These are phyloP conservation scores for Lithobates sylvaticus DNA, from an alignment of 2,797 vertebrate species.

Conservation along the genomic window DNA sequence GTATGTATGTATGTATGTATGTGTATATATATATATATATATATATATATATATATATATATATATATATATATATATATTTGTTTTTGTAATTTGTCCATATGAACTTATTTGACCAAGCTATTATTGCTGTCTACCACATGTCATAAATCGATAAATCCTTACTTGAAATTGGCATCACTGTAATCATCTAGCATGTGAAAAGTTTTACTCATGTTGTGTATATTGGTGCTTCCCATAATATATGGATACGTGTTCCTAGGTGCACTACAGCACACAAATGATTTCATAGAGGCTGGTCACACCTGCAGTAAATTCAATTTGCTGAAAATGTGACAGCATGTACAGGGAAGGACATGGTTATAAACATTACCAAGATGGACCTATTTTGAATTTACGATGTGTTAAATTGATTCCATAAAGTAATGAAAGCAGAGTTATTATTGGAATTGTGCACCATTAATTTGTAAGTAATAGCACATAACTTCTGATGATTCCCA, in stretches of 20 bases:
- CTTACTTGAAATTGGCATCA: too few species aligned
- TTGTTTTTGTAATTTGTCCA: too few species aligned
- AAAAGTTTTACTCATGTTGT: background rate
- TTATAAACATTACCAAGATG: background rate
- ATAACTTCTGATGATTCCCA: background rate
- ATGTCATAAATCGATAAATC: too few species aligned
- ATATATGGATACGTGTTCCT: background rate
- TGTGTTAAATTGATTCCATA: slow-evolving; percentile 39
- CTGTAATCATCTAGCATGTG: too few species aligned
- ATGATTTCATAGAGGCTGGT: slow-evolving; percentile 2
- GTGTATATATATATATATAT: too few species aligned
- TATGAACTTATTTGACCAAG: too few species aligned
- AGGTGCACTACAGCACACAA: background rate
- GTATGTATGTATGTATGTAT: too few species aligned
- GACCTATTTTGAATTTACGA: slow-evolving; percentile 35
- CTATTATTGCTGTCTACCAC: too few species aligned
- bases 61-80: too few species aligned
- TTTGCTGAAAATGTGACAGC: background rate
- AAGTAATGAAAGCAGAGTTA: slow-evolving; percentile 28
- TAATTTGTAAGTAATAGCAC: slow-evolving; percentile 7
- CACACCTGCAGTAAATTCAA: slow-evolving; percentile 2
- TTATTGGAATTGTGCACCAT: slow-evolving; percentile 24
- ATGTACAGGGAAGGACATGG: slow-evolving; percentile 9
- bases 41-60: too few species aligned
- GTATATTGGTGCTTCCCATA: background rate